Conservation (phyloP, 2,888 invertebrate species). For the Idaea biselata region DNA sequence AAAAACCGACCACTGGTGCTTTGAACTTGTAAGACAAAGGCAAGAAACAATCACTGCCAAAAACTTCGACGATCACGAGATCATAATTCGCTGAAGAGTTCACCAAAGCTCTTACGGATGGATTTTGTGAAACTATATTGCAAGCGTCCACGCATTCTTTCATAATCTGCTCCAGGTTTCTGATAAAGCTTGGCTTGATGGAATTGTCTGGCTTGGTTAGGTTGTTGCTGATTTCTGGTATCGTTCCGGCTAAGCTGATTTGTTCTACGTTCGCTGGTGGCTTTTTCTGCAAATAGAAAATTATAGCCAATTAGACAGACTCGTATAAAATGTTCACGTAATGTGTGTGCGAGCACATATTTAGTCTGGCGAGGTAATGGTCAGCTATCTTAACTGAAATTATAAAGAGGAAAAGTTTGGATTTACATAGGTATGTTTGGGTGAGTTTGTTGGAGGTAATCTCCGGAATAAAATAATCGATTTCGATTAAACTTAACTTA, state of each 20-base stretch:
- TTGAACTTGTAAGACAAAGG: constrained; percentile 76
- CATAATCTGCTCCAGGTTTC: constrained; percentile 70
- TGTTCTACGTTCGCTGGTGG: constrained; percentile 63
- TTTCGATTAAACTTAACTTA: too few relatives aligned
- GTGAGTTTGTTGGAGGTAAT: too few relatives aligned
- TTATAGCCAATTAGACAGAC: background rate
- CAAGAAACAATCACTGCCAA: constrained; percentile 80
- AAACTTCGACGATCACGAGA: constrained; percentile 73
- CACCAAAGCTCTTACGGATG: constrained; percentile 58
- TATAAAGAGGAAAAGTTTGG: too few relatives aligned
- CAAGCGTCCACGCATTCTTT: constrained; percentile 72
- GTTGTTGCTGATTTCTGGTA: constrained; percentile 70
- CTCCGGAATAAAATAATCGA: too few relatives aligned
- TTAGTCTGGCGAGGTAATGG: too few relatives aligned
- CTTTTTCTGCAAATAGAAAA: constrained; percentile 60
- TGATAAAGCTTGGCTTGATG: constrained; percentile 60
- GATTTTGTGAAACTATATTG: constrained; percentile 61
- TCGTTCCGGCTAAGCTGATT: constrained; percentile 72
- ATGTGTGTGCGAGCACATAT: too few relatives aligned
- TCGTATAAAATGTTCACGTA: background rate
- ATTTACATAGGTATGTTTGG: too few relatives aligned
- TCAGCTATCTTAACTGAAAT: too few relatives aligned
- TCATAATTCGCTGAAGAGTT: constrained; percentile 63
- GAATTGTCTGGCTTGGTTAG: constrained; percentile 57
- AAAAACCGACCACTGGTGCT: constrained; percentile 76